Conservation (phyloP, 2,888 invertebrate genomes). For the Diplolepis rosae region DNA sequence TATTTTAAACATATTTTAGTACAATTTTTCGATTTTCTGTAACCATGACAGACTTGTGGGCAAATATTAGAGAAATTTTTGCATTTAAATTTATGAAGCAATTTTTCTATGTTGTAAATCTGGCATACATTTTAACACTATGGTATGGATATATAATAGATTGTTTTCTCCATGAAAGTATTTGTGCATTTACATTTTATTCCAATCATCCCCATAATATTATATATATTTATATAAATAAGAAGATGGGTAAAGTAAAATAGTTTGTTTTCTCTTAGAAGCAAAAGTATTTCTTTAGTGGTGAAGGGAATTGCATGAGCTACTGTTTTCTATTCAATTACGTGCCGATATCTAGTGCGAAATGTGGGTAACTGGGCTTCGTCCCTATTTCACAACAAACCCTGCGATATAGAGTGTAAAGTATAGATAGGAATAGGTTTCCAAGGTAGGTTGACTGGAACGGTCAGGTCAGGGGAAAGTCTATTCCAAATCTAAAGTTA, state of each 20-base stretch:
- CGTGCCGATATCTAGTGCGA: constrained; percentile 50
- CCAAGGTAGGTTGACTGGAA: constrained; percentile 55
- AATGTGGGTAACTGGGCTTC: constrained; percentile 63
- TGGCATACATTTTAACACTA: too few species aligned
- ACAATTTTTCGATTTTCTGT: too few species aligned
- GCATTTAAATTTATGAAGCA: too few species aligned
- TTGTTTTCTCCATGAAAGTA: too few species aligned
- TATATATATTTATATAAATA: background rate
- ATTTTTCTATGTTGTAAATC: too few species aligned
- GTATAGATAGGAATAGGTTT: constrained; percentile 47
- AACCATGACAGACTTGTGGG: too few species aligned
- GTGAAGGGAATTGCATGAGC: constrained; percentile 37
- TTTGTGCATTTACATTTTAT: too few species aligned
- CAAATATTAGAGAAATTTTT: too few species aligned
- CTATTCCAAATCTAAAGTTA: constrained; percentile 49
- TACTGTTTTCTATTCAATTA: constrained; percentile 49
- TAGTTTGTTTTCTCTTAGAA: background rate
- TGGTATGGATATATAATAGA: too few species aligned
- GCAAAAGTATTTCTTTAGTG: background rate
- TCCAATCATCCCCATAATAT: background rate
- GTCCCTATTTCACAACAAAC: constrained; percentile 59
- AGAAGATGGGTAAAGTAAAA: background rate
- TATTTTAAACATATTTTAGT: too few species aligned
- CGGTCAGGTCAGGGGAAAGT: constrained; percentile 56
- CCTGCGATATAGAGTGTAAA: constrained; percentile 8